A percentile compares a stretch with the other conserved stretches of the same genome.
Conservation (phyloP, 2,113 vertebrate species). For the Megalops atlanticus region DNA sequence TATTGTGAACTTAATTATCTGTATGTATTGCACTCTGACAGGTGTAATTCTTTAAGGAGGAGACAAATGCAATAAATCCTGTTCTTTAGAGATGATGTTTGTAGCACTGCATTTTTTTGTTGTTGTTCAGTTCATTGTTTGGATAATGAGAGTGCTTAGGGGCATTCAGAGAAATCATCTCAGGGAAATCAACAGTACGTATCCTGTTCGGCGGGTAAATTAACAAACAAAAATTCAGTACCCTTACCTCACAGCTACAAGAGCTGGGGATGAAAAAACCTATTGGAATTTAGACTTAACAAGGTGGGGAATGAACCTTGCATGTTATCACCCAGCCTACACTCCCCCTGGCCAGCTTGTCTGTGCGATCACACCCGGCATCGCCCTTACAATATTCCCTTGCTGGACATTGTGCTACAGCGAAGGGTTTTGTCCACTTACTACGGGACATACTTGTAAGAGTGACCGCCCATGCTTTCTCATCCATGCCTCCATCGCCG, state of each 20-base stretch:
- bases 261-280: background rate
- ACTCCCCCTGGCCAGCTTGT: background rate
- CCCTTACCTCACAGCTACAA: background rate
- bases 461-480: background rate
- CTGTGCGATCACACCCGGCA: background rate
- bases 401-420: background rate
- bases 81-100: too few relatives aligned
- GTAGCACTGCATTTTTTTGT: too few relatives aligned
- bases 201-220: too few relatives aligned
- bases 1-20: too few relatives aligned
- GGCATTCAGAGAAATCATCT: too few relatives aligned
- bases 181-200: too few relatives aligned
- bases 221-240: too few relatives aligned
- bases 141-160: too few relatives aligned
- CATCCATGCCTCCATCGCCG: background rate
- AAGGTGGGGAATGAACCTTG: background rate
- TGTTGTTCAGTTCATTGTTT: too few relatives aligned
- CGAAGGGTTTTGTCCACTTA: background rate
- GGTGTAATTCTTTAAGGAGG: too few relatives aligned
- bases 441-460: background rate
- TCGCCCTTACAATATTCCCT: background rate
- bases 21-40: too few relatives aligned
- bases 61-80: too few relatives aligned
- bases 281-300: background rate
- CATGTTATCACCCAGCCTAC: background rate